Evolutionary conservation across 2,113 vertebrate genomes (phyloP).

Genomic region (Rynchops niger): DNA sequence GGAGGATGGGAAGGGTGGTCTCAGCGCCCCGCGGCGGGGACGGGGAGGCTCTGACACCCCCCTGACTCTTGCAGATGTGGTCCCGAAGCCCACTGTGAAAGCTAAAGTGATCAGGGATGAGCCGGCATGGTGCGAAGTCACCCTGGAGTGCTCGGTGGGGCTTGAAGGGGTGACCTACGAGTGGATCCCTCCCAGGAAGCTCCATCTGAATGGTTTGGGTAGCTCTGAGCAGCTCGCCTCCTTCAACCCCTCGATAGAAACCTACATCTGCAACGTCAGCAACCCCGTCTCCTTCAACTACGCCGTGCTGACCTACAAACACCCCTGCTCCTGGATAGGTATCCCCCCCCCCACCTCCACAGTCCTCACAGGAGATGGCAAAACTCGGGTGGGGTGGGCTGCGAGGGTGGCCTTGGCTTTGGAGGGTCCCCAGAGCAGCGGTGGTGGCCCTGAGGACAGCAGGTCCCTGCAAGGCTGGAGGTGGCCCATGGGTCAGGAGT

Average conservation of each 20-base stretch:
- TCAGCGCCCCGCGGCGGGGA: rapidly evolving
- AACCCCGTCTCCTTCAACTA: not conserved
- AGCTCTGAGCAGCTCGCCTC: rapidly evolving
- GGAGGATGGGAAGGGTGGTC: not conserved
- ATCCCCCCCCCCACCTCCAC: rapidly evolving
- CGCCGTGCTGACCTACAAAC: not conserved
- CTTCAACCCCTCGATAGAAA: rapidly evolving
- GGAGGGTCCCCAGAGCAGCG: not conserved
- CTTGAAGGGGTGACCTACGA: not conserved
- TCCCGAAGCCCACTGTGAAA: not conserved
- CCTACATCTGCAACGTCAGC: not conserved
- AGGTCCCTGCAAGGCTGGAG: no score
- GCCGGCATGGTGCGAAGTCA: rapidly evolving
- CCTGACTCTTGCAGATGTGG: not conserved
- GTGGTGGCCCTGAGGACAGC: rapidly evolving
- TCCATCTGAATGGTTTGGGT: rapidly evolving
- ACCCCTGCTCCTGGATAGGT: not conserved
- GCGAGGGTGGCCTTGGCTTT: not conserved
- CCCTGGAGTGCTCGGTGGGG: not conserved
- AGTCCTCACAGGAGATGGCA: rapidly evolving
- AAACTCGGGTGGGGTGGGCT: not conserved
- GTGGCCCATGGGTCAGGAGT: not conserved
- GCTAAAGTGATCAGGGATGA: rapidly evolving
- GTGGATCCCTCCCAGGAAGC: rapidly evolving
- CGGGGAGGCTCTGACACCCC: not conserved